These are phyloP conservation scores for Rhagoletis zephyria DNA, from an alignment of 1,140 invertebrate species.

Conservation along the genomic window DNA sequence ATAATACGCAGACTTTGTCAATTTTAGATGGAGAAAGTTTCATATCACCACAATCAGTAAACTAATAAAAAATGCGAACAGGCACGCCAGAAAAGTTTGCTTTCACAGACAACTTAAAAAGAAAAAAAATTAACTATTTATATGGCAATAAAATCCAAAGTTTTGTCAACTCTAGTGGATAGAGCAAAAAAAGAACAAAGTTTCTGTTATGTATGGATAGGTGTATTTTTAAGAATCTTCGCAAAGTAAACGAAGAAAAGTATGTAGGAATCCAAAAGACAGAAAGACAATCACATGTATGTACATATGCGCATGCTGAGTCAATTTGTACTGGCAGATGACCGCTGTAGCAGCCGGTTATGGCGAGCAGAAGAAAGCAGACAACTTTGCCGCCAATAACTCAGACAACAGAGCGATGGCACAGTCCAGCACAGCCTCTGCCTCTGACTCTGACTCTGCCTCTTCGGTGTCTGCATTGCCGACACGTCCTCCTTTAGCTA, in stretches of 20 bases:
- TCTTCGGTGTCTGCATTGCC: slow-evolving; percentile 3
- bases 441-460: slow-evolving; percentile 49
- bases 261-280: no score
- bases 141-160: slow-evolving; percentile 1
- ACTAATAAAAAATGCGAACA: background rate
- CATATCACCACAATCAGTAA: background rate
- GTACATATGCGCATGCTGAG: background rate
- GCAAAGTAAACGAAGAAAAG: no score
- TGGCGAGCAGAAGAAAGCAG: background rate
- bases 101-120: background rate
- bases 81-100: background rate
- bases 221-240: background rate
- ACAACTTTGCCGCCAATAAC: background rate
- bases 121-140: slow-evolving; percentile 20
- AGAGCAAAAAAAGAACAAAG: background rate
- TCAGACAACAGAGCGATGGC: background rate
- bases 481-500: background rate
- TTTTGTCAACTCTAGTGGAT: background rate
- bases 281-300: no score
- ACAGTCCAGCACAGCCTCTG: background rate
- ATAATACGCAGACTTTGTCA: background rate
- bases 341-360: background rate
- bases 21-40: background rate
- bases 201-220: background rate
- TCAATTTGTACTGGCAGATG: background rate